A percentile compares a stretch with the other conserved stretches of the same genome.
These are phyloP conservation scores for Pammene aurita DNA, from an alignment of 2,888 invertebrate species.

Conservation along the genomic window DNA sequence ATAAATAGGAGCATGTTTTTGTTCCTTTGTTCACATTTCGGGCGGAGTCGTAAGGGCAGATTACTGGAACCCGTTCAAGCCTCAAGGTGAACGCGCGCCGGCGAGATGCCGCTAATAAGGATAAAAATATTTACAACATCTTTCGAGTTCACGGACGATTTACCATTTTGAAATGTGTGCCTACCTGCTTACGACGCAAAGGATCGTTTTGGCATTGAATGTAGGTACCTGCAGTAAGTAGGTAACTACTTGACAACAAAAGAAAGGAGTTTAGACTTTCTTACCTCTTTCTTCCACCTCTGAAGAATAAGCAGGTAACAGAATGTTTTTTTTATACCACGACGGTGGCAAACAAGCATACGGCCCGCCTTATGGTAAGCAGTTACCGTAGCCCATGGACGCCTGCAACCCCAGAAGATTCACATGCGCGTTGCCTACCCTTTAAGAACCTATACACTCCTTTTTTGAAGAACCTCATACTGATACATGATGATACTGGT, in stretches of 20 bases:
- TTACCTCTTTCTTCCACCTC: no score
- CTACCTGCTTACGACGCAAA: slow-evolving; percentile 56
- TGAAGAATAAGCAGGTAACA: slow-evolving; percentile 7
- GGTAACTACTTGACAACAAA: slow-evolving; percentile 14
- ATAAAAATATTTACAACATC: slow-evolving; percentile 76
- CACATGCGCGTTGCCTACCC: no score
- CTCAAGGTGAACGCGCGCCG: slow-evolving; percentile 72
- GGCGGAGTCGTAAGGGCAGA: slow-evolving; percentile 55
- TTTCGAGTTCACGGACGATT: slow-evolving; percentile 67
- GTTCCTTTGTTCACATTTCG: slow-evolving; percentile 40
- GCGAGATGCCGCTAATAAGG: slow-evolving; percentile 64
- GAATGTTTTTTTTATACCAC: no score
- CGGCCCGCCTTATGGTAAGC: no score
- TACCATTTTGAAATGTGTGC: slow-evolving; percentile 48
- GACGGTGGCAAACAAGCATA: no score
- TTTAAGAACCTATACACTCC: no score
- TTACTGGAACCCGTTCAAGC: slow-evolving; percentile 70
- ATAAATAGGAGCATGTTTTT: slow-evolving; percentile 35
- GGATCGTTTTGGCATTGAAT: slow-evolving; percentile 8
- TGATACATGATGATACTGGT: not conserved
- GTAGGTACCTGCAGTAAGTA: slow-evolving; percentile 7
- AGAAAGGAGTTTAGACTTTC: no score
- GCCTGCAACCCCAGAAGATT: no score
- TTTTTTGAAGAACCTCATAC: no score
- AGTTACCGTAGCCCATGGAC: no score